Evolutionary conservation across 2,888 invertebrate species (phyloP), one percentile per base, ranked within the genome.

Genomic region (Stenichneumon culpator): DNA sequence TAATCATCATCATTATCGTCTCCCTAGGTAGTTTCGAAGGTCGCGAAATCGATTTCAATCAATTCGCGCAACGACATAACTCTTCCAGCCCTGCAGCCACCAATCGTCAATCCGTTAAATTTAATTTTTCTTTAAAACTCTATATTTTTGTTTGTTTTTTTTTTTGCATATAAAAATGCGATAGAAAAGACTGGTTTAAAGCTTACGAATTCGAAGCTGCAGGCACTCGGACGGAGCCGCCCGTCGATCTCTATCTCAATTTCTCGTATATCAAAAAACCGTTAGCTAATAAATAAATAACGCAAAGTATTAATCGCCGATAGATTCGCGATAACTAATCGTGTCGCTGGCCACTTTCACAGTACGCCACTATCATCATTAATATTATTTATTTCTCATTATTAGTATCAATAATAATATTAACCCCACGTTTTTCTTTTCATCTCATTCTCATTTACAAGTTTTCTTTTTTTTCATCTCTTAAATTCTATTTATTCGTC

Each of bases 281-380:
- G 68, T 73, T 80, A 87, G 88, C 89, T 92, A 92, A 92, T 88
- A 90, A 93, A 93, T 92, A 92, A 92, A 92, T 92, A 93, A 93
- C 92, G 90, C 88, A 91, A 91, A 90, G 91, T 90, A 89, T 91
- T 91, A 86, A 82, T 84, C 69, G 75, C 60, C 72, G 60, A 78
- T 89, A 89, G 88, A 90, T 90, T 90, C 89, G 84, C 84, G 87
- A 89, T 89, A 84, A 57, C 88, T 85, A 89, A 87, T 87, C 84
- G 75, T 80, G 60, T 57, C 67, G 78, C 75, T 82, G 78, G 75
- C 75, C 81, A 75, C 74, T 78, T 78, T 84, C 67, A 69, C 57
- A 70, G 68, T 28, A 14, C 32, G 74, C 65, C 44, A 78, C 83
- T 44, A 63, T 69, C 57, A 60, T 87, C 72, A 82, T 79, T 72